Evolutionary conservation across 1,140 invertebrate species (phyloP).

Genomic region (Aphidius gifuensis): DNA sequence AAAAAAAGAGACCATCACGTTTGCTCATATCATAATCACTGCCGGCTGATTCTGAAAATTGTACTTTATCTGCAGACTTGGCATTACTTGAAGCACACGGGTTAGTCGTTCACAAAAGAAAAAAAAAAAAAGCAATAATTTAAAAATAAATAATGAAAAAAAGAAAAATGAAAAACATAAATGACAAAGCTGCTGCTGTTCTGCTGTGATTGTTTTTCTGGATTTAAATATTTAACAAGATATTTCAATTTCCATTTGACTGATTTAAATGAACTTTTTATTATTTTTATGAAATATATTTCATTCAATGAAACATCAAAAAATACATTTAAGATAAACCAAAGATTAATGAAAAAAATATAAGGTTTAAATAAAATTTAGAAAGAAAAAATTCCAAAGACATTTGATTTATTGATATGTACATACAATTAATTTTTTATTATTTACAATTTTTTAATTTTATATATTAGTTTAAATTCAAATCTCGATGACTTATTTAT

Average conservation of each 20-base stretch:
- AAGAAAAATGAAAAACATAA: too few relatives aligned
- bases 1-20: background rate
- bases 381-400: conserved; percentile 30
- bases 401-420: conserved; percentile 53
- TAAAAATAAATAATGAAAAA: too few relatives aligned
- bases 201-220: too few relatives aligned
- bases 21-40: background rate
- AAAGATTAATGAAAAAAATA: background rate
- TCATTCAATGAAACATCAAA: too few relatives aligned
- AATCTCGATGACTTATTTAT: background rate
- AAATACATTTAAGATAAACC: too few relatives aligned
- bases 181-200: too few relatives aligned
- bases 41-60: too few relatives aligned
- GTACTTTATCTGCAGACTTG: too few relatives aligned
- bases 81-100: too few relatives aligned
- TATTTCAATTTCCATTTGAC: background rate
- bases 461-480: conserved; percentile 34
- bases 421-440: conserved; percentile 45
- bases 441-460: conserved; percentile 42
- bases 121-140: background rate
- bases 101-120: background rate
- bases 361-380: conserved; percentile 9
- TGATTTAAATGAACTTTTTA: conserved; percentile 1
- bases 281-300: background rate
- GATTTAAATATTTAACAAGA: too few relatives aligned